A percentile compares a stretch with the other conserved stretches of the same genome.
These are phyloP conservation scores for Cinclus cinclus DNA, from an alignment of 2,113 vertebrate species.

Conservation along the genomic window DNA sequence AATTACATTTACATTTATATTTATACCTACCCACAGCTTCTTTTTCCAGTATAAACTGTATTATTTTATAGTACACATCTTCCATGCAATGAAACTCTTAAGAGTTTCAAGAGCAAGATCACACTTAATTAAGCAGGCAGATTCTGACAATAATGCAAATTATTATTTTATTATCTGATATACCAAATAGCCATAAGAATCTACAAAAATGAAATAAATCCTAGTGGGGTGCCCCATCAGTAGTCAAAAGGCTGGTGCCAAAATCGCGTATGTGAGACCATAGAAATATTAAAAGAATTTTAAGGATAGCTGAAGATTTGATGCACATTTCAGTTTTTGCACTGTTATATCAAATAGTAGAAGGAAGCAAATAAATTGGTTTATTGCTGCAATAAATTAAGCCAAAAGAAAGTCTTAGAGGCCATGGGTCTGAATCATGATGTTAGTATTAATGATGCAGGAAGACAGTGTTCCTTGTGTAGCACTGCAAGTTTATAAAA, in stretches of 20 bases:
- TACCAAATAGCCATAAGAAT: neutral
- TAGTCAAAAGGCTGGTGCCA: neutral
- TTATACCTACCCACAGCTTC: neutral
- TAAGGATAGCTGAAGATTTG: neutral
- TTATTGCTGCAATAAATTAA: slow-evolving; percentile 44
- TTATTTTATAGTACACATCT: neutral
- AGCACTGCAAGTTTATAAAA: slow-evolving; percentile 12
- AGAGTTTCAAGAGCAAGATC: neutral
- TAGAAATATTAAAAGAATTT: neutral
- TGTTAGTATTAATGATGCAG: slow-evolving; percentile 29
- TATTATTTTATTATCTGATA: neutral
- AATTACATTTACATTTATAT: too few relatives aligned
- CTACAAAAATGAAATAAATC: neutral
- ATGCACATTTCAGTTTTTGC: neutral
- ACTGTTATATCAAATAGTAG: neutral
- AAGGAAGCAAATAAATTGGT: slow-evolving; percentile 5
- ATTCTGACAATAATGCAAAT: neutral
- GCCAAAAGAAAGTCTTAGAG: neutral
- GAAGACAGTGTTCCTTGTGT: neutral
- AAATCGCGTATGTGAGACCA: neutral
- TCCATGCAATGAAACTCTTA: neutral
- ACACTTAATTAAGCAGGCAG: neutral
- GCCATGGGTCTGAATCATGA: slow-evolving; percentile 24
- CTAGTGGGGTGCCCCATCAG: neutral
- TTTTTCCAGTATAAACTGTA: neutral